phyloP scores from a whole-genome alignment of 2,797 vertebrate species.

The Gymnoscopelus microlampas region DNA sequence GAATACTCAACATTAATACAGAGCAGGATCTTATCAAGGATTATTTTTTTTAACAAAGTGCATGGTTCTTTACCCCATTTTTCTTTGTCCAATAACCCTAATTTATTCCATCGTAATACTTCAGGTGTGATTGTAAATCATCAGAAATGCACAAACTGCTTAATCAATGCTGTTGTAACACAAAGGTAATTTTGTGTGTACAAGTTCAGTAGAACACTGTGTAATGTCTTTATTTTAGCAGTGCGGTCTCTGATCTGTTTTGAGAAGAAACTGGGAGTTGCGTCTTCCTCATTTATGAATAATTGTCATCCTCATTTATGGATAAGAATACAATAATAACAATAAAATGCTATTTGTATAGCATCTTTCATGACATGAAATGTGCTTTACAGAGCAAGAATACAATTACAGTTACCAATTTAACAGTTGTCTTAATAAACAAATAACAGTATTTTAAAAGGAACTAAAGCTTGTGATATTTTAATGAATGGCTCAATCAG shows the following conservation, averaged over 20 bases:
- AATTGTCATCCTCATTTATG: slow-evolving; percentile 23
- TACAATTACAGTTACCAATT: no score
- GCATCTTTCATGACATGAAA: no score
- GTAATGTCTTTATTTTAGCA: not conserved
- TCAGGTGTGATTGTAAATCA: slow-evolving; percentile 8
- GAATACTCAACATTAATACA: slow-evolving; percentile 2
- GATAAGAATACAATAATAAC: no score
- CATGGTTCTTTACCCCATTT: no score
- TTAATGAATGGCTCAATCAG: slow-evolving; percentile 47
- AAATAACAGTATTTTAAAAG: slow-evolving; percentile 7
- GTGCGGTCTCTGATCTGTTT: slow-evolving; percentile 16
- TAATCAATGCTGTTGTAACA: slow-evolving; percentile 25
- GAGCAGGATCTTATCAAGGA: not conserved
- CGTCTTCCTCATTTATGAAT: not conserved
- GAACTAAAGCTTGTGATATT: slow-evolving; percentile 56
- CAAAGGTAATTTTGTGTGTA: slow-evolving; percentile 15
- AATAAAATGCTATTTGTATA: no score
- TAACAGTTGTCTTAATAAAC: slow-evolving; percentile 10
- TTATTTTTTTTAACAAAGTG: no score
- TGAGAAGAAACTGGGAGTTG: not conserved
- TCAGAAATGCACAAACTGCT: not conserved
- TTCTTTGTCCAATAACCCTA: not conserved
- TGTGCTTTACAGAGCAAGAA: no score
- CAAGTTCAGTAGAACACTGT: slow-evolving; percentile 32
- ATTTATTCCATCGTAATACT: not conserved